phyloP scores from a whole-genome alignment of 2,888 invertebrate species.

The Disparrhopalites patrizii region DNA sequence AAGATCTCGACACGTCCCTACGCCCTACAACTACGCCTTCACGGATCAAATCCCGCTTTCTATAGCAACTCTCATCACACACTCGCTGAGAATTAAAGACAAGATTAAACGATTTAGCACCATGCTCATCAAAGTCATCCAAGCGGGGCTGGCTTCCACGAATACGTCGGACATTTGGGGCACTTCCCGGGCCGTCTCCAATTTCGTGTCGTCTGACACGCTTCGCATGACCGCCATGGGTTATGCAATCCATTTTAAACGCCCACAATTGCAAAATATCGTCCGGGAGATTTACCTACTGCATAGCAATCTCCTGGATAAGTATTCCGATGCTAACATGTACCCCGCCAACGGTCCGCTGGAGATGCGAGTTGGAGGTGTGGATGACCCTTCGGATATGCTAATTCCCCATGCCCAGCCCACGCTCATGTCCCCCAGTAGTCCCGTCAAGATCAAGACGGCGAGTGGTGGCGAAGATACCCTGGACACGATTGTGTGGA shows the following conservation, averaged over 20 bases:
- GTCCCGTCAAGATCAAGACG: background rate
- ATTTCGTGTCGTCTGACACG: constrained; percentile 21
- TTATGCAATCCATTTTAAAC: constrained; percentile 11
- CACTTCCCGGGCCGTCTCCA: constrained; percentile 28
- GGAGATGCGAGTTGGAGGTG: constrained; percentile 7
- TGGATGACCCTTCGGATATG: constrained; percentile 5
- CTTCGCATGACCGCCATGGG: constrained; percentile 18
- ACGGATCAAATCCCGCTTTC: background rate
- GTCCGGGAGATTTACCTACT: constrained; percentile 9
- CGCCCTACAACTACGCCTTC: constrained; percentile 26
- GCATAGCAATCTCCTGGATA: background rate
- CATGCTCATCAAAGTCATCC: background rate
- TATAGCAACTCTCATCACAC: background rate
- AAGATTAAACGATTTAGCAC: background rate
- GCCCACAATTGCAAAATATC: constrained; percentile 24
- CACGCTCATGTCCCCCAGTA: background rate
- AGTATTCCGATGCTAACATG: background rate
- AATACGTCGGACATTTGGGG: constrained; percentile 31
- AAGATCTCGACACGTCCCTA: background rate
- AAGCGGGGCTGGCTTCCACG: background rate
- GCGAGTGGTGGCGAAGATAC: constrained; percentile 1
- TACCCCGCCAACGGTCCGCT: constrained; percentile 10
- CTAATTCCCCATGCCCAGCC: background rate
- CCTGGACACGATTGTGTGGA: constrained; percentile 28
- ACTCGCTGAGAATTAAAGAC: background rate